Percentiles rank a stretch among this genome's conserved stretches.
Evolutionary conservation across 2,113 vertebrate genomes (phyloP).

Genomic region (Nesoenas mayeri): DNA sequence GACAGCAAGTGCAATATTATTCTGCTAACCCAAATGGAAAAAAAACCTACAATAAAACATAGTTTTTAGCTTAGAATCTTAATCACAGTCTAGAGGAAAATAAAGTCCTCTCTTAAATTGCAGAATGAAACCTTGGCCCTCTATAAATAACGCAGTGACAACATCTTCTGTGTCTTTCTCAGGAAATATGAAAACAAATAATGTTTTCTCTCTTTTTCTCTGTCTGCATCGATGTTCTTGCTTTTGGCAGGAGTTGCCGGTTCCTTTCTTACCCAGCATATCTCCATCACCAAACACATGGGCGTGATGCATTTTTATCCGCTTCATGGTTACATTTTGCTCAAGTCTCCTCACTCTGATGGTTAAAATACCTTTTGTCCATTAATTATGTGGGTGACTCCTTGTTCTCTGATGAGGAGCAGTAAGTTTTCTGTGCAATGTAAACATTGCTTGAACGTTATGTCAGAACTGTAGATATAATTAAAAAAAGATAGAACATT

Average conservation of each 20-base stretch:
- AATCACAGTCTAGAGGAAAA: conserved; percentile 36
- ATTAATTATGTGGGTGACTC: neutral
- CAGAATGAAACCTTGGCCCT: conserved; percentile 16
- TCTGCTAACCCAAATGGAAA: conserved; percentile 20
- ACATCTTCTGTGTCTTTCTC: neutral
- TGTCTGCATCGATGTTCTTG: neutral
- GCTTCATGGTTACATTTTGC: neutral
- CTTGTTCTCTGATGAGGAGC: neutral
- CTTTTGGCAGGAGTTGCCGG: neutral
- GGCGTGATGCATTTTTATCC: neutral
- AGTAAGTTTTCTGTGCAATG: neutral
- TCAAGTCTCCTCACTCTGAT: neutral
- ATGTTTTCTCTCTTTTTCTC: neutral
- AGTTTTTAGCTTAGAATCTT: conserved; percentile 24
- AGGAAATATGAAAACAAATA: conserved; percentile 59
- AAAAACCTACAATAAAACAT: neutral
- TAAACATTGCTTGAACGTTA: neutral
- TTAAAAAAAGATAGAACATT: neutral
- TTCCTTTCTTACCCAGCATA: neutral
- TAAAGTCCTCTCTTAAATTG: conserved; percentile 27
- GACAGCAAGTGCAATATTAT: conserved; percentile 48
- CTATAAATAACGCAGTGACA: neutral
- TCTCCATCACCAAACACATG: rapidly evolving
- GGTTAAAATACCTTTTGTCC: neutral
- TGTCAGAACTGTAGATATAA: neutral